Evolutionary conservation across 64 coral and sea anemone species (phyloP).

Genomic region (Montipora efflorescens): DNA sequence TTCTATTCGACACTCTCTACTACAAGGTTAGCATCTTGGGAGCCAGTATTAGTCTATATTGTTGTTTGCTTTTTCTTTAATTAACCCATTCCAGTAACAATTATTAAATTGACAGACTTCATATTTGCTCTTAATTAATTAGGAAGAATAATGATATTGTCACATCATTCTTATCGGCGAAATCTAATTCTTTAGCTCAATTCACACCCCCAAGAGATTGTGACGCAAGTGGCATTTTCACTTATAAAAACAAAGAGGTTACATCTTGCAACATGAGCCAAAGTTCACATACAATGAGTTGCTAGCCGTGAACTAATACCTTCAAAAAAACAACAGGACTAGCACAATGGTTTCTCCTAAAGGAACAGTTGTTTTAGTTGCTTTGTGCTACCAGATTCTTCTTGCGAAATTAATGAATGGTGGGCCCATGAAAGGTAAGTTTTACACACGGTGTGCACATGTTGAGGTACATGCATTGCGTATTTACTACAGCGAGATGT

Average conservation of each 20-base stretch:
- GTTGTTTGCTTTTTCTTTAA: no score
- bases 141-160: background rate
- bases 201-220: background rate
- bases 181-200: background rate
- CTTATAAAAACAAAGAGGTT: background rate
- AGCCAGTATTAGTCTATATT: no score
- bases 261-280: background rate
- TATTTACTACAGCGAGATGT: no score
- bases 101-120: background rate
- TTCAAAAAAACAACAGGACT: no score
- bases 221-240: background rate
- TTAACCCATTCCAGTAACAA: no score
- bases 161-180: conserved; percentile 17
- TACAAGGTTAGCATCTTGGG: no score
- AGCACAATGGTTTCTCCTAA: background rate
- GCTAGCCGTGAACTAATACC: background rate
- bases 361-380: background rate
- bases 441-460: background rate
- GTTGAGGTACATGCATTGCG: background rate
- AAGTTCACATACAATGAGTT: background rate
- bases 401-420: background rate
- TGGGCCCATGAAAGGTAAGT: background rate
- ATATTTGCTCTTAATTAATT: no score
- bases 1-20: no score
- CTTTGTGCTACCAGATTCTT: background rate